Base-by-base conservation (phyloP, 2,797 vertebrate genomes). In the Microctenopoma lineatum region DNA sequence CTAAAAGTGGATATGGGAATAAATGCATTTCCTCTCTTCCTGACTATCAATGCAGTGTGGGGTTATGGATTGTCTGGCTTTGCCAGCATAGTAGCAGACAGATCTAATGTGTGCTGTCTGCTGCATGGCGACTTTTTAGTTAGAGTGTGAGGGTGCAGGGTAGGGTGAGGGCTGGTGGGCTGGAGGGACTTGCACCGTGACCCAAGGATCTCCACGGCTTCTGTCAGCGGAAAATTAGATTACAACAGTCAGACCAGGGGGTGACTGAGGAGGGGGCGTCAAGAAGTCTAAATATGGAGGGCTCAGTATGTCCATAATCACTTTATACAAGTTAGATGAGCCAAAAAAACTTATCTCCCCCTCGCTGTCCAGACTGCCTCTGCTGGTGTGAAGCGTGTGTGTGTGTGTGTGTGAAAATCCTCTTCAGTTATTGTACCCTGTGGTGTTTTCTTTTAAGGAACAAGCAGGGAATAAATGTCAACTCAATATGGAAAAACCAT, bases 141-240 rank as follows among this genome's bases (percentile, higher is more conserved):
- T 91, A 90, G 73, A 90, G 85, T 73, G 25, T 84, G 76, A 89
- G 76, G 89, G 70, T 36, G 38, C 41, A 36, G 81, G 70, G 70
- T 36, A 63, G 78, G 64, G 69, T 69, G 70, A 53, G 63, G 77
- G 67, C 80, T 70, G 71, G 59, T 55, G 70, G 64, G 75, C 74
- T 84, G 66, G 70, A 68, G 87, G 81, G 87, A 85, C 85, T 85
- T 15, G 77, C 79, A 87, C 89, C 83, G 78, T 90, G 91, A 93
- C 91, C 93, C 88, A 89, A 86, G 88, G 88, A 93, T 94, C 91
- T 92, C 90, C 81, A 89, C 75, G 86, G 90, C 88, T 92, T 94
- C 91, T 92, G 92, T 93, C 91, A 93, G 92, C 84, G 89, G 91
- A 94, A 94, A 93, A 94, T 95, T 92, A 87, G 92, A 95, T 95